A percentile compares a stretch with the other conserved stretches of the same genome.
Conservation (phyloP, 2,888 invertebrate genomes). For the Myopa tessellatipennis region DNA sequence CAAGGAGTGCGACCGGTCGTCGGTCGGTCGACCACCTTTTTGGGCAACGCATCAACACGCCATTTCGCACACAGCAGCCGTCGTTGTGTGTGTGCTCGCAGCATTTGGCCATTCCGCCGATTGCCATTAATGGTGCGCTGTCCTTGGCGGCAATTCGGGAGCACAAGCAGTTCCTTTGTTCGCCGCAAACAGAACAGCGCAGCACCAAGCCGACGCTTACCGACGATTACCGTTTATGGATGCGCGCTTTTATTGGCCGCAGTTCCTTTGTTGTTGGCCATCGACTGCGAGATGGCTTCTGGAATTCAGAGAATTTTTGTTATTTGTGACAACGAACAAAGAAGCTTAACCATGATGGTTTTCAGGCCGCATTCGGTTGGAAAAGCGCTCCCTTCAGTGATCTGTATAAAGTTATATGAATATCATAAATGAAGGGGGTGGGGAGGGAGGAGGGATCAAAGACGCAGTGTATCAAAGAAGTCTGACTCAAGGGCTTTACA, state of each 20-base stretch:
- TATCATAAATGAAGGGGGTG: too few species aligned
- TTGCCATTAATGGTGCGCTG: conserved; percentile 59
- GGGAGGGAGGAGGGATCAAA: background rate
- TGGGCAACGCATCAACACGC: conserved; percentile 63
- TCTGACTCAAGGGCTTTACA: background rate
- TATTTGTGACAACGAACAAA: background rate
- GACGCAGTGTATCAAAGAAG: background rate
- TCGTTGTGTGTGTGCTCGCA: conserved; percentile 34
- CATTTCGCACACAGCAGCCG: conserved; percentile 49
- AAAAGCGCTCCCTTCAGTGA: too few species aligned
- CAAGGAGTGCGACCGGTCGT: too few species aligned
- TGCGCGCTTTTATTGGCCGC: conserved; percentile 4
- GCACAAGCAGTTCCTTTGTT: conserved; percentile 51
- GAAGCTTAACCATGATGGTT: background rate
- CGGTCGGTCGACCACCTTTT: conserved; percentile 43
- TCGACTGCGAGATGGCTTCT: background rate
- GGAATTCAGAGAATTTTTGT: conserved; percentile 19
- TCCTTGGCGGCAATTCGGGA: conserved; percentile 60
- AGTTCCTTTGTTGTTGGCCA: conserved; percentile 17
- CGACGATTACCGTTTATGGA: conserved; percentile 52
- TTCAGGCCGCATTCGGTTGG: too few species aligned
- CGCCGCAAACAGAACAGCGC: conserved; percentile 48
- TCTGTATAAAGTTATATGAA: too few species aligned
- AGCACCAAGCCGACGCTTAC: conserved; percentile 47
- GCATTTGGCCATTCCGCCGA: conserved; percentile 53